phyloP scores from a whole-genome alignment of 2,113 vertebrate species.

The Indicator maculatus region DNA sequence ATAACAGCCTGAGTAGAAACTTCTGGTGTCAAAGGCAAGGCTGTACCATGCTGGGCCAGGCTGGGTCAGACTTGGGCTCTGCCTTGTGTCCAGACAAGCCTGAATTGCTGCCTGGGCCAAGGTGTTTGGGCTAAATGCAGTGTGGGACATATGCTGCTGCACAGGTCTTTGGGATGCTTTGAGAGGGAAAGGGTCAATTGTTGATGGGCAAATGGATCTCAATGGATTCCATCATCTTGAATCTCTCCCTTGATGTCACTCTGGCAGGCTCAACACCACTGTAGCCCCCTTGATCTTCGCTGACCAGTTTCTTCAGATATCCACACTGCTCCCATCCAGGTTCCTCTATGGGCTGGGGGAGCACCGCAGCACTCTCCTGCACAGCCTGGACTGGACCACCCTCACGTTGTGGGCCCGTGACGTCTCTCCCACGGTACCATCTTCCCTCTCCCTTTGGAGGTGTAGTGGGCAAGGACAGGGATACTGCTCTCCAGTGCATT shows the following conservation, averaged over 20 bases:
- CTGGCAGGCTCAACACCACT: conserved; percentile 81
- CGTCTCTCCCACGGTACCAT: conserved; percentile 80
- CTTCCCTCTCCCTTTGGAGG: rapidly evolving
- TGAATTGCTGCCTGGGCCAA: not conserved
- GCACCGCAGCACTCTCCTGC: conserved; percentile 82
- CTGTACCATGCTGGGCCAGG: rapidly evolving
- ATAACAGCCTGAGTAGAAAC: not conserved
- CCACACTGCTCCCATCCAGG: conserved; percentile 75
- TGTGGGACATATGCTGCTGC: not conserved
- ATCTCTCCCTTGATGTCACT: not conserved
- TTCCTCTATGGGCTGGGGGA: conserved; percentile 88
- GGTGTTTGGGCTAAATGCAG: not conserved
- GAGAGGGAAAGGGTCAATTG: not conserved
- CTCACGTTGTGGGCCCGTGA: conserved; percentile 90
- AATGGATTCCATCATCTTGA: not conserved
- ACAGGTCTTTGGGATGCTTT: not conserved
- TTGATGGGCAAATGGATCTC: not conserved
- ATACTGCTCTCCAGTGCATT: not conserved
- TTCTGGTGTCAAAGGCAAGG: not conserved
- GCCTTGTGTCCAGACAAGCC: not conserved
- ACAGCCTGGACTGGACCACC: conserved; percentile 85
- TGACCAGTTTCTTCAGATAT: conserved; percentile 89
- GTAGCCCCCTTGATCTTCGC: conserved; percentile 87
- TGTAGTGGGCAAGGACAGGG: not conserved
- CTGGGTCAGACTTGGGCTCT: not conserved